Conservation (phyloP, 2,113 vertebrate species). For the human region GRCh38 chr15:48872501-48873000, state of each 20-base stretch:
- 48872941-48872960: background rate
- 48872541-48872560: background rate
- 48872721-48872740: background rate
- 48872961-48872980: background rate
- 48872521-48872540: background rate
- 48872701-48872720: background rate
- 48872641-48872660: background rate
- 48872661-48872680: background rate
- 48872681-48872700: background rate
- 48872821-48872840: background rate
- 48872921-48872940: background rate
- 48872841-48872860: background rate
- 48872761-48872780: background rate
- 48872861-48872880: background rate
- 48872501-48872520: background rate
- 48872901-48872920: background rate
- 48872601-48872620: background rate
- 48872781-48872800: background rate
- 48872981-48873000: background rate
- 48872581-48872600: conserved; percentile 2
- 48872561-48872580: conserved; percentile 9
- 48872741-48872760: background rate
- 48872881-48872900: background rate
- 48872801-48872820: background rate
- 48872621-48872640: background rate